These are phyloP conservation scores for Drosophila stalkeri DNA, from an alignment of 2,888 invertebrate species.

Conservation along the genomic window DNA sequence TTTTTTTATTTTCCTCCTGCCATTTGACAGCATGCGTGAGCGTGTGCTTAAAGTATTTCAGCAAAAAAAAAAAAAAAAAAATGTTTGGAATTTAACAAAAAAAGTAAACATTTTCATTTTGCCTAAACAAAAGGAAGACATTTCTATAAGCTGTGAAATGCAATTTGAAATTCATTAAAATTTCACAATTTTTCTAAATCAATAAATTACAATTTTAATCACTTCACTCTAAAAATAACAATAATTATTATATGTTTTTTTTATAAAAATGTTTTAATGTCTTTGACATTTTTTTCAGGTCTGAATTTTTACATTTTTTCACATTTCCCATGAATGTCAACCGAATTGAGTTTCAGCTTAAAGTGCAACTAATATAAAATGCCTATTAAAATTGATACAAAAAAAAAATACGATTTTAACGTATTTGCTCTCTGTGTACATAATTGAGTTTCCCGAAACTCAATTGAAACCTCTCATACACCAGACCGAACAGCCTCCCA, in stretches of 20 bases:
- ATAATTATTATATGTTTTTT: background rate
- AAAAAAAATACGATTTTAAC: background rate
- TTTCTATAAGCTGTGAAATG: background rate
- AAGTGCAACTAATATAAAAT: background rate
- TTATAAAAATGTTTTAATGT: too few species aligned
- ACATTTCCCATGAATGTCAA: too few species aligned
- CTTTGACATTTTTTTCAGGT: too few species aligned
- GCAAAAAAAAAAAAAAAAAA: too few species aligned
- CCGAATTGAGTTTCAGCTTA: background rate
- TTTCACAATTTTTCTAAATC: background rate
- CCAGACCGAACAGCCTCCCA: constrained; percentile 9
- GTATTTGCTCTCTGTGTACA: constrained; percentile 8
- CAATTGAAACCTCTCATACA: constrained; percentile 31
- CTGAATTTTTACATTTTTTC: too few species aligned
- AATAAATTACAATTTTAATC: background rate
- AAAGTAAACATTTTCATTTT: background rate
- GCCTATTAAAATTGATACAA: background rate
- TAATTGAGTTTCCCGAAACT: constrained; percentile 25
- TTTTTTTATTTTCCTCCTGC: too few species aligned
- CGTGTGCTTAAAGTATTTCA: constrained; percentile 3
- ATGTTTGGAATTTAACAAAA: background rate
- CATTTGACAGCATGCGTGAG: background rate
- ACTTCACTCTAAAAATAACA: too few species aligned
- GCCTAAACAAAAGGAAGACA: background rate
- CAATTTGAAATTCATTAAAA: background rate